Base-by-base conservation (phyloP, 2,797 vertebrate genomes). In the Ctenopoma multispine region DNA sequence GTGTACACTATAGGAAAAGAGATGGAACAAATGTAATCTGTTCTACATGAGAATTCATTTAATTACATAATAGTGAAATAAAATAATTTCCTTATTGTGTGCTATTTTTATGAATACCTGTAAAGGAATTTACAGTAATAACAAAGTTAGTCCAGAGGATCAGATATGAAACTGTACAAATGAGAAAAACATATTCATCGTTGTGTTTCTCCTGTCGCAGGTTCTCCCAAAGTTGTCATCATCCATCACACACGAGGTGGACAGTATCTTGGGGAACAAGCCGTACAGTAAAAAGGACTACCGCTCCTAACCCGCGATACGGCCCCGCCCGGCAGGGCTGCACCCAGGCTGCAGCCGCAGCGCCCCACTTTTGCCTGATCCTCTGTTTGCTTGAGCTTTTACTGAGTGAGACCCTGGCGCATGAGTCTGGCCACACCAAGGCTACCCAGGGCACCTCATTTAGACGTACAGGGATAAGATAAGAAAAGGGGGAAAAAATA, bases 221-320 rank as follows among this genome's bases (percentile, higher is more conserved):
- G 96, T 99, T 89, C 97, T 99, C 92, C 97, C 98, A 24, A 99
- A 99, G 93, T 85, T 99, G 88, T 98, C 98, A 0, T 97, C 97
- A 72, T 99, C 97, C 85, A 96, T 98, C 63, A 92, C 96, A 88
- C 97, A 99, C 0, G 98, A 99, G 96, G 95, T 99, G 72, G 98
- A 99, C 87, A 98, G 97, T 91, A 99, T 99, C 93, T 93, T 99
- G 94, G 98, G 98, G 90, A 99, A 99, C 95, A 99, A 99, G 93
- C 98, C 98, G 84, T 99, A 97, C 94, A 99, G 96, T 96, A 99
- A 99, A 96, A 99, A 99, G 93, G 98, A 99, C 95, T 99, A 99
- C 91, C 89, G 98, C 79, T 99, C 97, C 89, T 99, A 92, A 92
- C 88, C 49, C 2, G 72, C 14, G 55, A 68, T 54, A 13, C 29